These are phyloP conservation scores for Paratrypauchen microcephalus DNA, from an alignment of 2,797 vertebrate genomes.

Conservation along the genomic window DNA sequence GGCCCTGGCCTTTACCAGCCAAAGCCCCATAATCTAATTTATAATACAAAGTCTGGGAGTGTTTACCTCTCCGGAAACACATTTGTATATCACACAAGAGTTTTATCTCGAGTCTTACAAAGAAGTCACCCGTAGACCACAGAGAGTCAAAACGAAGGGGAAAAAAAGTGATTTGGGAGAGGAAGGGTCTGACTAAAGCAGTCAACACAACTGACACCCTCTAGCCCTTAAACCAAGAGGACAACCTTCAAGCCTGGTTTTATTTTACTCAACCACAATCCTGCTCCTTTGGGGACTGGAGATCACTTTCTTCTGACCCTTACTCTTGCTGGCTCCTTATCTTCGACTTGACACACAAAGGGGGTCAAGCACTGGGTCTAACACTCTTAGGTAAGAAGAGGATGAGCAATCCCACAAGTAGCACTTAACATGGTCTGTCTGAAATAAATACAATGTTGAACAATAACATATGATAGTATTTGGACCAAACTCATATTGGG, in stretches of 20 bases:
- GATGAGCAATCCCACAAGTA: constrained; percentile 45
- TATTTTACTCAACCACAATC: constrained; percentile 74
- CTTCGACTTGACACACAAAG: constrained; percentile 70
- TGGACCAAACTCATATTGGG: constrained; percentile 56
- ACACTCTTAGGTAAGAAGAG: constrained; percentile 45
- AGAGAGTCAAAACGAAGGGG: constrained; percentile 12
- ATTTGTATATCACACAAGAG: constrained; percentile 53
- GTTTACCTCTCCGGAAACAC: constrained; percentile 65
- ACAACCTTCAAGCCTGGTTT: constrained; percentile 68
- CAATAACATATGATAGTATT: constrained; percentile 73
- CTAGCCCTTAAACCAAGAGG: constrained; percentile 62
- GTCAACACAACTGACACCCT: constrained; percentile 65
- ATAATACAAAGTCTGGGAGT: constrained; percentile 67
- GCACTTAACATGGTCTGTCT: constrained; percentile 52
- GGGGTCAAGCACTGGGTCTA: constrained; percentile 61
- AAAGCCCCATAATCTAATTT: constrained; percentile 75
- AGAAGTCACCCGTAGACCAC: constrained; percentile 29
- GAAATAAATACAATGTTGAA: constrained; percentile 74
- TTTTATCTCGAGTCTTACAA: constrained; percentile 44
- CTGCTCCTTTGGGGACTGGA: constrained; percentile 64
- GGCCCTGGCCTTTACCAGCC: constrained; percentile 52
- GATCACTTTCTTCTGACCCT: constrained; percentile 76
- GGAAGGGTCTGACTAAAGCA: constrained; percentile 43
- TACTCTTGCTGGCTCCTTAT: constrained; percentile 64
- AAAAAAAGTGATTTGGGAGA: constrained; percentile 20